These are phyloP conservation scores for Calcarius ornatus DNA, from an alignment of 2,113 vertebrate genomes.

Conservation along the genomic window DNA sequence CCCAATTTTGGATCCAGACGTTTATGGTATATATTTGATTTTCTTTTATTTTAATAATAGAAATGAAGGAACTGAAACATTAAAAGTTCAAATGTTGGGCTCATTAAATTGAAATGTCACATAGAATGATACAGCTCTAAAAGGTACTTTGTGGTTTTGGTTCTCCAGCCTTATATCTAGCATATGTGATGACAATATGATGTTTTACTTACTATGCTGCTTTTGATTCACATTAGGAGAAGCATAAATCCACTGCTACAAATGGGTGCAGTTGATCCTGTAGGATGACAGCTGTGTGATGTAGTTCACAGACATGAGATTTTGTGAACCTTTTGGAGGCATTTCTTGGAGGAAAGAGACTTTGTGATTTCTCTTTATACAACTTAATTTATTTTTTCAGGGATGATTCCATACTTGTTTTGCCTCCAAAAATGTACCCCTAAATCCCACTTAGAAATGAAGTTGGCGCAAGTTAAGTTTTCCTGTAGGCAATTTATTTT, in stretches of 20 bases:
- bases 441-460: conserved; percentile 35
- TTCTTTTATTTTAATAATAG: conserved; percentile 39
- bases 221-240: not conserved
- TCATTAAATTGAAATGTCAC: conserved; percentile 47
- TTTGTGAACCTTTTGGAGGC: not conserved
- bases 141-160: conserved; percentile 38
- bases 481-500: conserved; percentile 28
- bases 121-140: not conserved
- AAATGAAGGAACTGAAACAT: conserved; percentile 37
- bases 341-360: not conserved
- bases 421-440: not conserved
- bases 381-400: conserved; percentile 14
- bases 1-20: conserved; percentile 73
- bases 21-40: conserved; percentile 79
- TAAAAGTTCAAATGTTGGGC: conserved; percentile 37
- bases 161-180: not conserved
- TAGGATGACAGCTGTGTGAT: not conserved
- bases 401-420: not conserved
- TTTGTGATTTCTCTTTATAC: not conserved
- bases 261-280: not conserved
- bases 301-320: not conserved
- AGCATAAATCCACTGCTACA: conserved; percentile 6
- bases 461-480: not conserved
- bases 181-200: conserved; percentile 9
- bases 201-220: not conserved